Percentiles rank a stretch among this genome's conserved stretches.
Evolutionary conservation across 2,797 vertebrate genomes (phyloP).

Genomic region (Brotogeris chrysoptera): DNA sequence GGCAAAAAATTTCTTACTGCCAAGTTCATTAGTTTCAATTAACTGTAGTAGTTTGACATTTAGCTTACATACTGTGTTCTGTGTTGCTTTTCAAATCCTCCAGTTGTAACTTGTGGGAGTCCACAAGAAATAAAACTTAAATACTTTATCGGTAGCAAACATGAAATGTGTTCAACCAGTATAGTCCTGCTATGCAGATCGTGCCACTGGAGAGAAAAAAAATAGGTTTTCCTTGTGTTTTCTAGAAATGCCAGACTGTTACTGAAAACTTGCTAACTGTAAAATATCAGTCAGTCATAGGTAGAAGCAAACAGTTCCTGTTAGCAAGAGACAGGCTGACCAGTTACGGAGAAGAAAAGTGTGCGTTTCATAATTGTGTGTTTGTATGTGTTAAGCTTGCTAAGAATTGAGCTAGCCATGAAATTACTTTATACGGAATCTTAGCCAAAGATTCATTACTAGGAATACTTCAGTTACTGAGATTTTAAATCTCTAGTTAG

Average conservation of each 20-base stretch:
- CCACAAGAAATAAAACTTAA: not conserved
- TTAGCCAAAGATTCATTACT: not conserved
- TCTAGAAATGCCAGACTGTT: not conserved
- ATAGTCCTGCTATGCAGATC: not conserved
- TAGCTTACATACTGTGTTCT: not conserved
- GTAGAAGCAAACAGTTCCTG: not conserved
- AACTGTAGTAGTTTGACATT: not conserved
- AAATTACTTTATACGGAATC: not conserved
- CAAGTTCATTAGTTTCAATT: slow-evolving; percentile 4
- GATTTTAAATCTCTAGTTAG: not conserved
- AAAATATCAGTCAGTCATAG: not conserved
- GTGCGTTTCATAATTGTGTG: not conserved
- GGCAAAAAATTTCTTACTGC: not conserved
- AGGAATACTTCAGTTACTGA: not conserved
- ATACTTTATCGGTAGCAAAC: not conserved
- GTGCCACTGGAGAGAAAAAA: not conserved
- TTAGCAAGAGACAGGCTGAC: not conserved
- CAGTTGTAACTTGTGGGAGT: not conserved
- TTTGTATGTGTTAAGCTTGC: not conserved
- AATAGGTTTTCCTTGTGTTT: not conserved
- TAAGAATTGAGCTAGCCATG: not conserved
- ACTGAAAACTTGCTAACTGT: not conserved
- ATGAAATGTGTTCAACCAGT: not conserved
- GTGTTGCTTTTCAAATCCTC: not conserved
- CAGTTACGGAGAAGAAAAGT: not conserved